Percentiles rank a stretch among this genome's conserved stretches.
Evolutionary conservation across 2,888 invertebrate genomes (phyloP).

Genomic region (Cantharis rufa): DNA sequence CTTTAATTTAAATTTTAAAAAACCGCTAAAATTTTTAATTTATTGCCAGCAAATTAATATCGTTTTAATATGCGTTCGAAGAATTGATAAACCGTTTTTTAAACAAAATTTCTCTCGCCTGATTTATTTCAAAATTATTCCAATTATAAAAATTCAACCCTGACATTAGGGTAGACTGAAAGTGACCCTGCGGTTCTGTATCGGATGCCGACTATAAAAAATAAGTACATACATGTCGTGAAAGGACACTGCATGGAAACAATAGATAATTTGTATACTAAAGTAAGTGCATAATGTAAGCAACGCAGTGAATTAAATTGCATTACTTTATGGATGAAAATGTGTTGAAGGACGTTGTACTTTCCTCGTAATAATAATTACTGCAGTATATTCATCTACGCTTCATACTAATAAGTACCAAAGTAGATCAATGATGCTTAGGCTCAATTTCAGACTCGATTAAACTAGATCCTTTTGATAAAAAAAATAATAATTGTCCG

Average conservation of each 20-base stretch:
- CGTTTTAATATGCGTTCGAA: background rate
- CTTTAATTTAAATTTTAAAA: slow-evolving; percentile 2
- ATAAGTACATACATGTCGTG: slow-evolving; percentile 33
- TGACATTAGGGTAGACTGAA: slow-evolving; percentile 18
- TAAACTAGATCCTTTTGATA: background rate
- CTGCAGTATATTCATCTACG: background rate
- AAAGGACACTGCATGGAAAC: slow-evolving; percentile 38
- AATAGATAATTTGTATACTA: slow-evolving; percentile 39
- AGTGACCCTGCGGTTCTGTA: slow-evolving; percentile 25
- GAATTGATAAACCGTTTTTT: background rate
- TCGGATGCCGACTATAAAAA: slow-evolving; percentile 26
- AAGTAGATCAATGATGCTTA: background rate
- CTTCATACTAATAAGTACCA: background rate
- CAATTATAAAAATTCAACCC: slow-evolving; percentile 10
- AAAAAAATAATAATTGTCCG: background rate
- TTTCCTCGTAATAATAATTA: background rate
- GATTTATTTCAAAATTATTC: background rate
- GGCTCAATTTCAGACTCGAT: background rate
- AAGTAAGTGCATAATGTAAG: slow-evolving; percentile 31
- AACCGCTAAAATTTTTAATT: background rate
- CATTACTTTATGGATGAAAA: background rate
- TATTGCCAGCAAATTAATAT: background rate
- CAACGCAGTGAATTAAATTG: slow-evolving; percentile 16
- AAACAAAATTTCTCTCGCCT: background rate
- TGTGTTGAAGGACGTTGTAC: background rate